Percentiles rank a stretch among this genome's conserved stretches.
phyloP scores from a whole-genome alignment of 2,113 vertebrate species.

The Butastur rufipennis region DNA sequence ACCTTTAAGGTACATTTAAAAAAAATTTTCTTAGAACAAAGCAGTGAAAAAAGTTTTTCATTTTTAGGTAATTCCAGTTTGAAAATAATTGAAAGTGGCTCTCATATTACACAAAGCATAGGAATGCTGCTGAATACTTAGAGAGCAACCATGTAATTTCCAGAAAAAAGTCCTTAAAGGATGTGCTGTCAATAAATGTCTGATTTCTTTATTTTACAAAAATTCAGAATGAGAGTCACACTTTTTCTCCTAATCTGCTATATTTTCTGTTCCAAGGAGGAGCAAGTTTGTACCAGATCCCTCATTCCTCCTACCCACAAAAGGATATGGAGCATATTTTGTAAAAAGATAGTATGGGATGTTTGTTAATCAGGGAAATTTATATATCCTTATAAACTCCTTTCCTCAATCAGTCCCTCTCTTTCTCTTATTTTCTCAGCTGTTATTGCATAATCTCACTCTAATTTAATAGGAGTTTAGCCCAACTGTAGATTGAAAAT shows the following conservation, averaged over 20 bases:
- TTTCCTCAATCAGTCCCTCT: not conserved
- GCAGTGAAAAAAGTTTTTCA: not conserved
- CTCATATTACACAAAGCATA: not conserved
- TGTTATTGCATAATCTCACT: not conserved
- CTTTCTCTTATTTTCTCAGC: not conserved
- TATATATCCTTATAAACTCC: not conserved
- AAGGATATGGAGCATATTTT: not conserved
- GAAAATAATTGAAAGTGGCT: conserved; percentile 13
- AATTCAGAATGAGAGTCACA: not conserved
- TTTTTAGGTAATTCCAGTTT: not conserved
- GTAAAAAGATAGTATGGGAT: not conserved
- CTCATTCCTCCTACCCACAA: not conserved
- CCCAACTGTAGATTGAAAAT: not conserved
- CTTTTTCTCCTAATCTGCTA: not conserved
- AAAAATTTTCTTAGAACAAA: not conserved
- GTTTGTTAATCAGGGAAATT: not conserved
- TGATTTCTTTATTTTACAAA: not conserved
- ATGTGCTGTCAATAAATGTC: not conserved
- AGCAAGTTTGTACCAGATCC: not conserved
- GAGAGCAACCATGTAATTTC: not conserved
- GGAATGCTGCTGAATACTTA: not conserved
- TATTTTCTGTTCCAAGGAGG: not conserved
- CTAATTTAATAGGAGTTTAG: not conserved
- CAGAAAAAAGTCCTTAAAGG: not conserved
- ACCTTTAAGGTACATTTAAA: not conserved